Evolutionary conservation across 2,113 vertebrate genomes (phyloP), one percentile per base, ranked within the genome.

Genomic region (Chaetorhynchus papuensis): DNA sequence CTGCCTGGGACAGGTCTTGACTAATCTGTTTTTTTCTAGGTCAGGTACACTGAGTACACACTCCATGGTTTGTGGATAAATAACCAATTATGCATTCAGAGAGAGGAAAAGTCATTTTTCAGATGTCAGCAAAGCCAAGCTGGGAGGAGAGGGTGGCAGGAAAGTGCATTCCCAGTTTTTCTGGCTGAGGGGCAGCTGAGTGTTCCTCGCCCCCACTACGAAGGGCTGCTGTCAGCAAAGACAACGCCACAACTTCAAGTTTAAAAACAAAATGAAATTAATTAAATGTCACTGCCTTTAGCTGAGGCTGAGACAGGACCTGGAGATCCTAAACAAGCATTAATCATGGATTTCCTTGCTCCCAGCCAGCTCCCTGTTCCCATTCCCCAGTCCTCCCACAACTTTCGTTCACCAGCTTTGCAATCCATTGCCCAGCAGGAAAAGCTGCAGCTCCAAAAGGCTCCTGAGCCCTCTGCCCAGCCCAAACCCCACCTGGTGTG

Each of bases 81-180:
- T 96, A 98, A 97, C 87, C 83, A 97, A 92, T 97, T 98, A 97
- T 97, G 84, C 94, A 97, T 97, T 98, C 96, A 97, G 87, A 52
- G 86, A 84, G 85, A 95, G 95, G 79, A 69, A 90, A 96, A 85
- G 66, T 83, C 12, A 91, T 76, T 88, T 97, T 82, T 95, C 85
- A 95, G 84, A 60, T 91, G 86, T 37, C 95, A 83, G 93, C 60
- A 74, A 70, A 87, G 85, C 89, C 81, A 79, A 39, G 74, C 92
- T 95, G 84, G 91, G 83, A 95, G 89, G 69, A 95, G 65, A 66
- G 9, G 65, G 37, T 37, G 49, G 50, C 39, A 94, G 77, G 61
- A 63, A 86, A 95, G 75, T 90, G 68, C 75, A 74, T 91, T 96
- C 91, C 47, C 69, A 86, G 85, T 69, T 95, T 87, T 69, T 60